Base-by-base conservation (phyloP, 2,797 vertebrate genomes). In the Leptatherina wallacei region DNA sequence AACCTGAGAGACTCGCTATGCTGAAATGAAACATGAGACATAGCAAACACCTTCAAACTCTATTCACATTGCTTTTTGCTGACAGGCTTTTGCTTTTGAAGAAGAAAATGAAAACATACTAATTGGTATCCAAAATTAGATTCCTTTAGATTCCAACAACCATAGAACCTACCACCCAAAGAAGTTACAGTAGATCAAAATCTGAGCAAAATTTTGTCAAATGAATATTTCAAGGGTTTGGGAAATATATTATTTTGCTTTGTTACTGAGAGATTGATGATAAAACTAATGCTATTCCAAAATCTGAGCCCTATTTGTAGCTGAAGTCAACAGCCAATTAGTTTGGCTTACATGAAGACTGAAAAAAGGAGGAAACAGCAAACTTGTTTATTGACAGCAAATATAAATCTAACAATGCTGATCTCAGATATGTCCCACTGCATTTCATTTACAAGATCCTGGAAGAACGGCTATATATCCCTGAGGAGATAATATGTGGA, bases 1-100 rank as follows among this genome's bases (percentile, higher is more conserved):
- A 91, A 90, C 83, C 85, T 72, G 89, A 89, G 86, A 89, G 51
- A 90, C 83, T 86, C 82, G 16, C 83, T 80, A 55, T 82, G 84
- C 86, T 82, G 82, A 80, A 83, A 88, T 81, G 85, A 87, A 90
- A 92, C 83, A 55, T 3, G 68, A 89, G 84, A 81, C 78, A 60
- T 33, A 54, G 75, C 72, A 73, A 85, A 87, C 85, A 84, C 80
- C 79, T 86, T 88, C 73, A 69, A 81, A 82, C 78, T 83, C 85
- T 85, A 83, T 89, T 90, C 74, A 64, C 82, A 83, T 72, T 83
- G 74, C 76, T 65, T 77, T 80, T 61, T 68, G 49, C 69, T 73
- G 52, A 83, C 16, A 0, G 11, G 49, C 24, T 49, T 65, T 66
- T 66, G 32, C 27, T 80, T 82, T 69, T 66, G 57, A 63, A 76